Conservation (phyloP, 2,113 vertebrate genomes). For the Entosphenus tridentatus region DNA sequence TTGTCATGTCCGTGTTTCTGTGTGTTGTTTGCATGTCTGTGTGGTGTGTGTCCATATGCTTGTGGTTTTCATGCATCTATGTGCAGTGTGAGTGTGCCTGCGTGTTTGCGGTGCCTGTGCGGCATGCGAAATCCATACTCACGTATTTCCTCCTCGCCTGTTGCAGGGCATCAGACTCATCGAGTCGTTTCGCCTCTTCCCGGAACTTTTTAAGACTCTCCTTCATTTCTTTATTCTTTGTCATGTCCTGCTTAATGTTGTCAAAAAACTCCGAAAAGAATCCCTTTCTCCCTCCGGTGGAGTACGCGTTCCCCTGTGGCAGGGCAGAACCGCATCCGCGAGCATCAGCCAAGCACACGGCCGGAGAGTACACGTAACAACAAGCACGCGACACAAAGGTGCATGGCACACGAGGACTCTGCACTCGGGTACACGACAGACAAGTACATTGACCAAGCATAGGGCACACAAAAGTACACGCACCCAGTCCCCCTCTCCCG, state of each 20-base stretch:
- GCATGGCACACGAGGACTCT: neutral
- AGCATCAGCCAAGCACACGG: neutral
- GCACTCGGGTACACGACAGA: neutral
- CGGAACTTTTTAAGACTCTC: slow-evolving; percentile 81
- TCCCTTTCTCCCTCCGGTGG: slow-evolving; percentile 36
- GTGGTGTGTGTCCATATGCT: too few relatives aligned
- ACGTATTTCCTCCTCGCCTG: slow-evolving; percentile 84
- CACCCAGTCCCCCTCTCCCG: too few relatives aligned
- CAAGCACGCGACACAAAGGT: neutral
- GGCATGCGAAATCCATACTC: slow-evolving; percentile 15
- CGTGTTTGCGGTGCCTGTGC: too few relatives aligned
- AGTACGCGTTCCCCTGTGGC: slow-evolving; percentile 1
- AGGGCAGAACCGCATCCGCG: neutral
- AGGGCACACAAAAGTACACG: neutral
- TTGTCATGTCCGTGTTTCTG: too few relatives aligned
- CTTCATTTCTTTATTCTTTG: slow-evolving; percentile 90
- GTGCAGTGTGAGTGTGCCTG: too few relatives aligned
- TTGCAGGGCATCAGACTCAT: slow-evolving; percentile 63
- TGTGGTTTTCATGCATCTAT: too few relatives aligned
- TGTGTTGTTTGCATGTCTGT: too few relatives aligned
- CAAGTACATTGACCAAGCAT: slow-evolving; percentile 1
- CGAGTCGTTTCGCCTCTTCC: slow-evolving; percentile 62
- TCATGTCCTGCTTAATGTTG: slow-evolving; percentile 65
- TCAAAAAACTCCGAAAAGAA: slow-evolving; percentile 71
- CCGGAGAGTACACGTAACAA: neutral